Evolutionary conservation across 2,113 vertebrate species (phyloP), one percentile per base, ranked within the genome.

Genomic region (Alectura lathami): DNA sequence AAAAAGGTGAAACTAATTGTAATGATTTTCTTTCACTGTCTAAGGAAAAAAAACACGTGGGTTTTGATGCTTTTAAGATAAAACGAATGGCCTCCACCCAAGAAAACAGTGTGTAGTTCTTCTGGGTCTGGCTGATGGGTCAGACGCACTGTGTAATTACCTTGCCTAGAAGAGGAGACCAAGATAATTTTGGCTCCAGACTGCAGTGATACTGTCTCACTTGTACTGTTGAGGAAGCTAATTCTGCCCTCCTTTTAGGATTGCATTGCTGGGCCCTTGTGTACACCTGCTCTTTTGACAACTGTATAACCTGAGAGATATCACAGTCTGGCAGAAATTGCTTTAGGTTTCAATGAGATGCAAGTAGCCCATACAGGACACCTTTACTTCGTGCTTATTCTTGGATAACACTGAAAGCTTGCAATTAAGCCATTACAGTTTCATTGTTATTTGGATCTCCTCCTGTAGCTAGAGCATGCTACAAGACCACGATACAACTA

Each of bases 151-250:
- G 3, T 23, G 6, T 24, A 36, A 51, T 68, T n/a, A 62, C 30
- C 9, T 72, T 48, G 43, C 34, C 56, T 43, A 42, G 43, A 75
- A 78, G 2, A 80, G 50, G n/a, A 85, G 20, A 30, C 4, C 22
- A 77, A 21, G 5, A 54, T 30, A 47, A 56, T 56, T 88, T 67
- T 88, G 36, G 10, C 24, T 84, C 26, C 43, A 56, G 54, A 50
- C 24, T 64, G 47, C 50, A 76, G 4, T 34, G 21, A 51, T 56
- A 45, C 0, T 1, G 3, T 20, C 11, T 62, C 48, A 24, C 1
- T 3, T 12, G 8, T 30, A 13, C 47, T 67, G 24, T 14, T 53
- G 83, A 88, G 40, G 34, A 83, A 76, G 24, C 11, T 47, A 88
- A 51, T 53, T 22, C 42, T 21, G 15, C 4, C 8, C 2, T 30